Conservation (phyloP, 2,797 vertebrate genomes). For the Xiphophorus birchmanni region DNA sequence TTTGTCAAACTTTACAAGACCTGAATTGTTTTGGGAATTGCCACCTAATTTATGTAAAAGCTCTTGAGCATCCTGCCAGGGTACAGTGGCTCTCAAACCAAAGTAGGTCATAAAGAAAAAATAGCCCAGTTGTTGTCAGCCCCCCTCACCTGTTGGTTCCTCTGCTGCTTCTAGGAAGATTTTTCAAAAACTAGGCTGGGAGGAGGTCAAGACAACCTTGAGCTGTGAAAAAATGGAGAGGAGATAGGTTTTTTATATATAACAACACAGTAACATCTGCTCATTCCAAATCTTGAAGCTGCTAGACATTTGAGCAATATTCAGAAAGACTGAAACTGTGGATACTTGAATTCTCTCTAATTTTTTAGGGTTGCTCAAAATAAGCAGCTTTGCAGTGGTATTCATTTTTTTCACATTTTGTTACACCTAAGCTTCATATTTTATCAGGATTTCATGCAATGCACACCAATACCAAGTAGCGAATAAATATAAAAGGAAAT, state of each 20-base stretch:
- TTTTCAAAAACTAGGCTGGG: slow-evolving; percentile 54
- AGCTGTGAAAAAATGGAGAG: slow-evolving; percentile 23
- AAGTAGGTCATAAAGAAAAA: slow-evolving; percentile 69
- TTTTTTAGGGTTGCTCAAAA: background rate
- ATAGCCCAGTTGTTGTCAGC: slow-evolving; percentile 70
- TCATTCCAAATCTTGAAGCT: background rate
- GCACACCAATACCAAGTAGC: background rate
- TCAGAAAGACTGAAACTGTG: background rate
- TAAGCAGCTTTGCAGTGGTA: background rate
- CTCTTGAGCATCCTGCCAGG: slow-evolving; percentile 44
- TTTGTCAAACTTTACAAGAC: slow-evolving; percentile 26
- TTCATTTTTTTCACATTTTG: background rate
- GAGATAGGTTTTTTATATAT: slow-evolving; percentile 17
- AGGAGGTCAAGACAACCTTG: slow-evolving; percentile 64
- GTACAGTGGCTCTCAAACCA: slow-evolving; percentile 41
- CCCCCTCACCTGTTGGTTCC: slow-evolving; percentile 59
- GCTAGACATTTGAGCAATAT: background rate
- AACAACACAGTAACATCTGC: slow-evolving; percentile 5
- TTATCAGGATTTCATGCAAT: background rate
- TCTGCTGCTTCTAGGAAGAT: slow-evolving; percentile 43
- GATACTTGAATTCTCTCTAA: background rate
- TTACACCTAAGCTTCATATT: background rate
- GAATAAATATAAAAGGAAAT: background rate
- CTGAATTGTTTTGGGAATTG: slow-evolving; percentile 25
- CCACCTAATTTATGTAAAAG: slow-evolving; percentile 22